These are phyloP conservation scores for Grantiella picta DNA, from an alignment of 2,113 vertebrate species.

Conservation along the genomic window DNA sequence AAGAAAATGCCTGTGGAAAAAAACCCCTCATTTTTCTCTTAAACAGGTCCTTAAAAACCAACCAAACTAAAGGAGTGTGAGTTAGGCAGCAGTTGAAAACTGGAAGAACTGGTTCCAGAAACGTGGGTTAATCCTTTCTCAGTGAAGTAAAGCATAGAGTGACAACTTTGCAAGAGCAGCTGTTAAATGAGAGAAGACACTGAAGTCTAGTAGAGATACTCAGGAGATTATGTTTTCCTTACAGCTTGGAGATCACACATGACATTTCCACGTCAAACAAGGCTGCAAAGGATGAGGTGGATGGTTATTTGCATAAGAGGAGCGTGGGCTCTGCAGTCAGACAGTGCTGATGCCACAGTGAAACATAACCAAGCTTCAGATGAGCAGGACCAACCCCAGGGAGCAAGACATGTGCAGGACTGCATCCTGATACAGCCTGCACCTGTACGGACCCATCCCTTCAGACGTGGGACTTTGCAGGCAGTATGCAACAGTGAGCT, in stretches of 20 bases:
- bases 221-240: background rate
- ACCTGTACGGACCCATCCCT: background rate
- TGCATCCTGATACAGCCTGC: background rate
- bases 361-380: background rate
- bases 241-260: background rate
- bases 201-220: slow-evolving; percentile 11
- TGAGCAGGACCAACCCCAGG: background rate
- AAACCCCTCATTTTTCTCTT: slow-evolving; percentile 8
- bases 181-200: slow-evolving; percentile 50
- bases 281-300: background rate
- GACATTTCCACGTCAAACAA: slow-evolving; percentile 14
- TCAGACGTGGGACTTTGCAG: background rate
- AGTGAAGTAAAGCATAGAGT: background rate
- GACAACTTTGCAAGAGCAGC: slow-evolving; percentile 2
- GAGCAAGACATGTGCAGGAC: background rate
- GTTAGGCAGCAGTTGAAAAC: slow-evolving; percentile 46
- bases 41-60: slow-evolving; percentile 20
- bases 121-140: background rate
- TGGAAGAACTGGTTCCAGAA: slow-evolving; percentile 2
- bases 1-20: slow-evolving; percentile 64
- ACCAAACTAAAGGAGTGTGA: background rate
- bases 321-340: background rate
- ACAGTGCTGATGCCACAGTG: background rate
- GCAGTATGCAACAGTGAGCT: background rate
- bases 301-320: background rate